Evolutionary conservation across 1,140 invertebrate genomes (phyloP), one percentile per base, ranked within the genome.

Genomic region (Bombus ignitus): DNA sequence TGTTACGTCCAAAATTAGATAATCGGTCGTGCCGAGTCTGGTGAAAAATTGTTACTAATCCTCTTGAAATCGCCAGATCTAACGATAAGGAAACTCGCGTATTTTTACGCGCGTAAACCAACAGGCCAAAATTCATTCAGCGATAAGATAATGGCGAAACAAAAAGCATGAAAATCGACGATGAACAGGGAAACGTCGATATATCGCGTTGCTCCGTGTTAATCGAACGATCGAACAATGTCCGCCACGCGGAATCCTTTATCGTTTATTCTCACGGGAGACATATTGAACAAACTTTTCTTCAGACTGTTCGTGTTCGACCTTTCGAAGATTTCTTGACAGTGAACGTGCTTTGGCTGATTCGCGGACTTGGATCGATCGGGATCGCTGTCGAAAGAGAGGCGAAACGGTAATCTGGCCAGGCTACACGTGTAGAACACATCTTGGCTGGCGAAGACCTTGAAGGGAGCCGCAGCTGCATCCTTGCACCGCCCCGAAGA

Each of bases 91-190:
- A 53, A 62, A 39, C 2, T 6, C 13, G 4, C 25, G 62, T 72
- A 88, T 89, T 89, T 88, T 88, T 68, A 75, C 42, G n/a, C 57
- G 70, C 76, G 92, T 15, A 88, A 88, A 88, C 79, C 81, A 77
- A 88, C 86, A 87, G 86, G 81, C 77, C 62, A 75, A 42, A 53
- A 84, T 81, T 78, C 75, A n/a, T 59, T 86, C 10, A 37, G 9
- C 57, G 91, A 93, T 93, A 93, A 93, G 92, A 92, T 93, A 93
- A 72, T 62, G 18, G 3, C 8, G 25, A 62, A 62, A n/a, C 0
- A 2, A 66, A n/a, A 35, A 22, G 32, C 37, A 22, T 5, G 35
- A 66, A 22, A 35, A 35, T 66, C 65, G 4, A 8, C n/a, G 6
- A n/a, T 8, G 15, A 44, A 39, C 37, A 22, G 8, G 37, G 81